Conservation (phyloP, 2,797 vertebrate genomes). For the Synaphobranchus kaupii region DNA sequence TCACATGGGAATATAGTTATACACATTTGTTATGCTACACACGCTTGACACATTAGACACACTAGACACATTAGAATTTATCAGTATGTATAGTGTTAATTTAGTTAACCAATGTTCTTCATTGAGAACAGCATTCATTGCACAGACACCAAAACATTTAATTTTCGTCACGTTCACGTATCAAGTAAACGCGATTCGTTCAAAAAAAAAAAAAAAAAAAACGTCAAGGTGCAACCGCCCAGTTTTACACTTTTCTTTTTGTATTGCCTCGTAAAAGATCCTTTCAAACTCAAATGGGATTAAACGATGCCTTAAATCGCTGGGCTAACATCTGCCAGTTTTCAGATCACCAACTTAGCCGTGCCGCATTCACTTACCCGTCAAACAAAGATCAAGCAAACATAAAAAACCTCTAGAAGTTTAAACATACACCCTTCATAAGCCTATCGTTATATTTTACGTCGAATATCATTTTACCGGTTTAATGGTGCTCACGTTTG, state of each 20-base stretch:
- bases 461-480: neutral
- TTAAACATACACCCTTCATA: neutral
- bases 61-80: neutral
- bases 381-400: neutral
- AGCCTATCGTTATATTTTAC: neutral
- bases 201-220: neutral
- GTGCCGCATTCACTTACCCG: conserved; percentile 42
- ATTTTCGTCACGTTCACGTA: neutral
- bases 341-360: conserved; percentile 36
- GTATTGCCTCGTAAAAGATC: conserved; percentile 65
- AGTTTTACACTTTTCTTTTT: conserved; percentile 44
- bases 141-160: neutral
- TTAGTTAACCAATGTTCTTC: neutral
- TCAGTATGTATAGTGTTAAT: neutral
- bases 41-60: neutral
- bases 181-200: neutral
- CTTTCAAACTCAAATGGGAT: conserved; percentile 68
- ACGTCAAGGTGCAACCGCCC: conserved; percentile 36
- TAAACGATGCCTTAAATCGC: conserved; percentile 52
- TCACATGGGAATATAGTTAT: neutral
- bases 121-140: neutral
- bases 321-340: conserved; percentile 66
- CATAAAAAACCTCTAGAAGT: neutral
- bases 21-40: neutral
- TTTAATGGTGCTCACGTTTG: neutral